Evolutionary conservation across 2,888 invertebrate species (phyloP).

Genomic region (Tetrapedia diversipes): DNA sequence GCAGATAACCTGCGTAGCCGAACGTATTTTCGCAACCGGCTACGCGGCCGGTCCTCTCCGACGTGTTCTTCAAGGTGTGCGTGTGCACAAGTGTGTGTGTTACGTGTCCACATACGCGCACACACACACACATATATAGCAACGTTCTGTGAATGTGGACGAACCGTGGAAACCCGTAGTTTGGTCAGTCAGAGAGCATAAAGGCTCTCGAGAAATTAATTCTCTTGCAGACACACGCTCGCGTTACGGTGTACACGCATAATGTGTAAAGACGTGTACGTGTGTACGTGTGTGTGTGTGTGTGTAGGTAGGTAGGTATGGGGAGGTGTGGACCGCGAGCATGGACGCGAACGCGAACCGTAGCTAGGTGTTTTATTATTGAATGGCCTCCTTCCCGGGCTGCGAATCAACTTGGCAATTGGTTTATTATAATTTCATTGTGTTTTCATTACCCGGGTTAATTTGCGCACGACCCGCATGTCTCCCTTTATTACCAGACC

Average conservation of each 20-base stretch:
- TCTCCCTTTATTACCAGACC: constrained; percentile 77
- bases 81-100: constrained; percentile 47
- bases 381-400: constrained; percentile 79
- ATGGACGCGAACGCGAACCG: constrained; percentile 46
- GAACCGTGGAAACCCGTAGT: constrained; percentile 69
- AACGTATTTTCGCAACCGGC: constrained; percentile 71
- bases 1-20: constrained; percentile 51
- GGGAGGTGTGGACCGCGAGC: constrained; percentile 11
- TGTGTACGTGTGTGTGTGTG: not conserved
- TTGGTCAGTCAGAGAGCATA: constrained; percentile 81
- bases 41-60: constrained; percentile 50
- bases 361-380: constrained; percentile 81
- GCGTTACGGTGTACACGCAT: not conserved
- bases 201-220: constrained; percentile 82
- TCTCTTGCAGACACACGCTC: constrained; percentile 72
- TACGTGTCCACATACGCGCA: not conserved
- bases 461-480: constrained; percentile 76
- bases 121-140: constrained; percentile 2
- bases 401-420: constrained; percentile 81
- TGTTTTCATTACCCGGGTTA: constrained; percentile 81
- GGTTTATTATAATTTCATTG: constrained; percentile 82
- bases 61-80: constrained; percentile 55
- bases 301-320: not conserved
- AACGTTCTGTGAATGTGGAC: constrained; percentile 53
- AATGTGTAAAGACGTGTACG: not conserved